phyloP scores from a whole-genome alignment of 2,888 invertebrate species.

The Alentia gelatinosa region DNA sequence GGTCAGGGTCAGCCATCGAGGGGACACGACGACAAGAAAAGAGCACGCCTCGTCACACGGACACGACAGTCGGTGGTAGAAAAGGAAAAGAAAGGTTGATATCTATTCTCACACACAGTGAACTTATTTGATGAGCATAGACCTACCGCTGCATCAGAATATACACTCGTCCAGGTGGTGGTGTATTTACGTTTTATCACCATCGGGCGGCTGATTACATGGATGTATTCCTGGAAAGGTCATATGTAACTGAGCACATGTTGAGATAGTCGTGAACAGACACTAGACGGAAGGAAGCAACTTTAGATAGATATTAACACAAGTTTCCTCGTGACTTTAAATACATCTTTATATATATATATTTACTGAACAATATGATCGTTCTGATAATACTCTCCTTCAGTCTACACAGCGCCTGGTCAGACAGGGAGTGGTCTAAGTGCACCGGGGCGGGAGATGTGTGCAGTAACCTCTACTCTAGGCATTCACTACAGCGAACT shows the following conservation, averaged over 20 bases:
- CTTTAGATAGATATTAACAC: neutral
- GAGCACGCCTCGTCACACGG: neutral
- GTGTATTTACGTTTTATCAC: slow-evolving; percentile 92
- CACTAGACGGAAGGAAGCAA: neutral
- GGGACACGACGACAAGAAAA: neutral
- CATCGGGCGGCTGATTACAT: slow-evolving; percentile 96
- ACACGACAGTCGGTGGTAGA: slow-evolving; percentile 16
- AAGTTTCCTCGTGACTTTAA: neutral
- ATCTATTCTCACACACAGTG: slow-evolving; percentile 34
- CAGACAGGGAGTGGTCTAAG: no score
- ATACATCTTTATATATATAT: slow-evolving; percentile 14
- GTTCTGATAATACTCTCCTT: no score
- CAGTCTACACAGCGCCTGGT: no score
- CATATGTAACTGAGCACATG: neutral
- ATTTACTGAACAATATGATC: neutral
- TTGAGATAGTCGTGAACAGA: no score
- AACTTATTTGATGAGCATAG: neutral
- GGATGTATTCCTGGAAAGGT: slow-evolving; percentile 90
- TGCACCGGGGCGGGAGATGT: no score
- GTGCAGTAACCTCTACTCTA: no score
- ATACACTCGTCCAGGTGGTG: slow-evolving; percentile 98
- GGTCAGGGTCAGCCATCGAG: neutral
- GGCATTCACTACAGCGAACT: no score
- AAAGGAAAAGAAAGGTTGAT: slow-evolving; percentile 19
- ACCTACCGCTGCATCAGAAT: slow-evolving; percentile 90